Conservation (phyloP, 1,140 invertebrate species). For the Phymorhynchus buccinoides region DNA sequence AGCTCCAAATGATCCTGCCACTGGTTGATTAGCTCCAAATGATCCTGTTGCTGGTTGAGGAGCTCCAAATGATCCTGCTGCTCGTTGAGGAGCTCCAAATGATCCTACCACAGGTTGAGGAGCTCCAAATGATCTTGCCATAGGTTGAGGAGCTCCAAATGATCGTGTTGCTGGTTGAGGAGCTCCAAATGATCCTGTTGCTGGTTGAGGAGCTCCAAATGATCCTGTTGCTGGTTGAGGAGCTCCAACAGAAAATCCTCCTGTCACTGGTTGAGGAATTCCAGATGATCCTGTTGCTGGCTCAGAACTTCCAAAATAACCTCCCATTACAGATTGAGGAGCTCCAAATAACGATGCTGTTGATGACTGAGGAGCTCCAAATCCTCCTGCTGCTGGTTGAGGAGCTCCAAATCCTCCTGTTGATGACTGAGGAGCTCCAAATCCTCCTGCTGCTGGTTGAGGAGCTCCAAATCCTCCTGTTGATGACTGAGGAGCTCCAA, state of each 20-base stretch:
- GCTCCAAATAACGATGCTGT: not conserved
- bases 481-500: not conserved
- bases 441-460: too few species aligned
- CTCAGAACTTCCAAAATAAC: not conserved
- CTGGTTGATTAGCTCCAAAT: not conserved
- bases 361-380: not conserved
- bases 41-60: not conserved
- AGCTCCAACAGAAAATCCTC: not conserved
- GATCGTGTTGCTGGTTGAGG: not conserved
- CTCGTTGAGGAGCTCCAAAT: not conserved
- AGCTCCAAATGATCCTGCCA: not conserved
- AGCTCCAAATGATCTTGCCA: not conserved
- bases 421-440: not conserved
- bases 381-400: not conserved
- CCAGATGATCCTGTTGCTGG: not conserved
- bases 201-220: not conserved
- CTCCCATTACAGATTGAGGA: not conserved
- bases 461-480: too few species aligned
- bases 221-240: not conserved
- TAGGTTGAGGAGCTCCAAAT: not conserved
- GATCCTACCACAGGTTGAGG: not conserved
- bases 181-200: not conserved
- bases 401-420: not conserved
- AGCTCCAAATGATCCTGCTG: not conserved
- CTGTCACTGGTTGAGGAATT: not conserved